A percentile compares a stretch with the other conserved stretches of the same genome.
These are phyloP conservation scores for Choloepus didactylus DNA, from an alignment of 2,797 vertebrate genomes.

Conservation along the genomic window DNA sequence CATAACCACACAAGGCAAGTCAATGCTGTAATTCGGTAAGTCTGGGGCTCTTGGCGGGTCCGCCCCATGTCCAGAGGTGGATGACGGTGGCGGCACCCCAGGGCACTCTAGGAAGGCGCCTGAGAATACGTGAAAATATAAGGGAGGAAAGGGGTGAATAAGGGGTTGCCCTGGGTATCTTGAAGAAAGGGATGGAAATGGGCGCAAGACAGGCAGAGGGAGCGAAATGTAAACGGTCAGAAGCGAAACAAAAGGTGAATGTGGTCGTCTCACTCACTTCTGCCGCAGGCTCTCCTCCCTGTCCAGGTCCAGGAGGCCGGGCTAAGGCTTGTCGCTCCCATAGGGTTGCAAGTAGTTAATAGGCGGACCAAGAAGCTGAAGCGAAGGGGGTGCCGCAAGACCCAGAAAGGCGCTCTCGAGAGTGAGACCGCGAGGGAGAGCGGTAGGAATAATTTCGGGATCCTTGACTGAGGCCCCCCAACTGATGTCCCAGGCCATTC, in stretches of 20 bases:
- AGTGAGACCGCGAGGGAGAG: conserved; percentile 58
- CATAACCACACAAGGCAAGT: neutral
- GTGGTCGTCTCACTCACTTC: conserved; percentile 85
- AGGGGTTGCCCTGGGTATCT: neutral
- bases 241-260: neutral
- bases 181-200: conserved; percentile 29
- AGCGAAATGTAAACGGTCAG: neutral
- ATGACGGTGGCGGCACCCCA: neutral
- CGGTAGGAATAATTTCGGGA: neutral
- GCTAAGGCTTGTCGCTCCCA: conserved; percentile 83
- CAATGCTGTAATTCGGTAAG: neutral
- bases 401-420: neutral
- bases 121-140: neutral
- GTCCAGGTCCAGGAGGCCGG: conserved; percentile 90
- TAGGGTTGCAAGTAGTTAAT: conserved; percentile 7
- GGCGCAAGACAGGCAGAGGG: neutral
- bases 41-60: neutral
- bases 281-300: conserved; percentile 74
- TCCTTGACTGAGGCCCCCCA: neutral
- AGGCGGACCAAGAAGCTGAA: neutral
- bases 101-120: neutral
- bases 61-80: neutral
- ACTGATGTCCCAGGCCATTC: conserved; percentile 41
- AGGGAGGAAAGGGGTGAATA: neutral
- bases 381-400: neutral